These are phyloP conservation scores for Vicugna pacos DNA, from an alignment of 2,113 vertebrate species.

Conservation along the genomic window DNA sequence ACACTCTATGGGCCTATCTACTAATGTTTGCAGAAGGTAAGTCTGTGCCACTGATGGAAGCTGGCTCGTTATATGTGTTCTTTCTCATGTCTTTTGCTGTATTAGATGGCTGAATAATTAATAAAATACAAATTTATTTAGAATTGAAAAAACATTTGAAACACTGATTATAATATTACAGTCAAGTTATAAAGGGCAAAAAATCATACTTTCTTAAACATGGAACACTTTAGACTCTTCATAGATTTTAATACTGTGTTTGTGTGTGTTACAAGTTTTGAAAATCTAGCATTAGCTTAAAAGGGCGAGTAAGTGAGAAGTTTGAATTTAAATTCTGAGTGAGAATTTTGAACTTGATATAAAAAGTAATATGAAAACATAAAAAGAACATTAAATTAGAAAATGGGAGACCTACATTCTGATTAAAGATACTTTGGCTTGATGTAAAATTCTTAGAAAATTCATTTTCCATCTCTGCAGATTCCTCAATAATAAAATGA, in stretches of 20 bases:
- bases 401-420: background rate
- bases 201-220: slow-evolving; percentile 47
- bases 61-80: background rate
- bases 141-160: slow-evolving; percentile 59
- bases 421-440: slow-evolving; percentile 39
- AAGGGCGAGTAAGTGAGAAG: background rate
- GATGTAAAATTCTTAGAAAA: background rate
- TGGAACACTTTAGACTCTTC: background rate
- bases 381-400: slow-evolving; percentile 20
- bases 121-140: slow-evolving; percentile 61
- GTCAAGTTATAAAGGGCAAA: slow-evolving; percentile 34
- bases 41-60: slow-evolving; percentile 12
- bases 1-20: background rate
- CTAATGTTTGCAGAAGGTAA: slow-evolving; percentile 57
- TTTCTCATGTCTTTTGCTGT: slow-evolving; percentile 32
- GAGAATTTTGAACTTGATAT: background rate
- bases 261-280: background rate
- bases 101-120: background rate
- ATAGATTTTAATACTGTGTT: background rate
- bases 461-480: background rate
- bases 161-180: slow-evolving; percentile 29
- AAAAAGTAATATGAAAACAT: slow-evolving; percentile 7
- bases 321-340: background rate
- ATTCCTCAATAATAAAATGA: slow-evolving; percentile 51
- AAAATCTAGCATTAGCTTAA: slow-evolving; percentile 46